phyloP scores from a whole-genome alignment of 1,140 invertebrate species.

The Armadillidium nasatum region DNA sequence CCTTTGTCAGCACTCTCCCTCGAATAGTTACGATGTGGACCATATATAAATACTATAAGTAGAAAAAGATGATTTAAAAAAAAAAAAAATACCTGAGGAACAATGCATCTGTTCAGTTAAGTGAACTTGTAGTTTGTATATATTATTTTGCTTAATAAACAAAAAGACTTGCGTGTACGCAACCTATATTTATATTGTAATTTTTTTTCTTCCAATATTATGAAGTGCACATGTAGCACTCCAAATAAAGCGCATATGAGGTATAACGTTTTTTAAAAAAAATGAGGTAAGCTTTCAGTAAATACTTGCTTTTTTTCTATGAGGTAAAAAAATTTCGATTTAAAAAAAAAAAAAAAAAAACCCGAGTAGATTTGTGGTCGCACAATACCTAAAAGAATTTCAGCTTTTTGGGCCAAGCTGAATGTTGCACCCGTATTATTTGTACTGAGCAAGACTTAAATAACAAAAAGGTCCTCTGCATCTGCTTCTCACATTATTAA shows the following conservation, averaged over 20 bases:
- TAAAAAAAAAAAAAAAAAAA: slow-evolving; percentile 26
- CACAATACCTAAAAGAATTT: slow-evolving; percentile 31
- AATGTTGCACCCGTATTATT: slow-evolving; percentile 43
- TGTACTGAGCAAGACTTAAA: slow-evolving; percentile 43
- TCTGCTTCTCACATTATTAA: slow-evolving; percentile 14
- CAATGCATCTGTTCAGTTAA: slow-evolving; percentile 29
- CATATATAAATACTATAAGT: no score
- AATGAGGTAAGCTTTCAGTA: not conserved
- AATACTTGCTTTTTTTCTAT: not conserved
- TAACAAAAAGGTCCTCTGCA: slow-evolving; percentile 34
- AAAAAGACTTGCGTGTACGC: no score
- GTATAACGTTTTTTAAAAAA: slow-evolving; percentile 29
- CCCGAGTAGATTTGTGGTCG: slow-evolving; percentile 35
- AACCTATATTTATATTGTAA: no score
- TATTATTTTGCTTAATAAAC: no score
- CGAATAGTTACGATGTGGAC: no score
- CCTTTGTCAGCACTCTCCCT: no score
- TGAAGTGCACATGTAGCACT: slow-evolving; percentile 29
- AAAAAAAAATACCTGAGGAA: slow-evolving; percentile 44
- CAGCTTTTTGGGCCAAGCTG: slow-evolving; percentile 32
- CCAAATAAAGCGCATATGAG: slow-evolving; percentile 44
- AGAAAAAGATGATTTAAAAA: slow-evolving; percentile 20
- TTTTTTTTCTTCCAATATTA: slow-evolving; percentile 1
- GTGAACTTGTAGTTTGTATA: not conserved
- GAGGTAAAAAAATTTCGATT: slow-evolving; percentile 41